Percentiles rank a stretch among this genome's conserved stretches.
Conservation (phyloP, 2,888 invertebrate species). For the Ochropleura plecta region DNA sequence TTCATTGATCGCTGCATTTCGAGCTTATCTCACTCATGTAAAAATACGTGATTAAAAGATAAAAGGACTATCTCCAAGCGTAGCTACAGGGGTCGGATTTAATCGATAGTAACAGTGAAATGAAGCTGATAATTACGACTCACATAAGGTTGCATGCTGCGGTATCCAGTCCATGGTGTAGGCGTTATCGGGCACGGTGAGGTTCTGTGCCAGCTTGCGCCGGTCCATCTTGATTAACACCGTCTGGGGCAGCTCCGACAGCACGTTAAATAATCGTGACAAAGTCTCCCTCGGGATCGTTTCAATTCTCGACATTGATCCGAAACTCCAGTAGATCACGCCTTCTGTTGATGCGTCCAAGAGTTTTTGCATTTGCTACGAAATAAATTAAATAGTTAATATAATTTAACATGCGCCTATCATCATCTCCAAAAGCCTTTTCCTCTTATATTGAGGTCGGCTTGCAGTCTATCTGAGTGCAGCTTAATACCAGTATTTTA, state of each 20-base stretch:
- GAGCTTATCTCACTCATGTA: slow-evolving; percentile 23
- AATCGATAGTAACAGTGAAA: slow-evolving; percentile 19
- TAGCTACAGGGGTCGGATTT: slow-evolving; percentile 27
- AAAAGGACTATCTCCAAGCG: slow-evolving; percentile 29
- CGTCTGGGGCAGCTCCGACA: slow-evolving; percentile 88
- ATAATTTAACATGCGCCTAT: neutral
- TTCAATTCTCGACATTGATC: slow-evolving; percentile 90
- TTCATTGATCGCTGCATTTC: slow-evolving; percentile 40
- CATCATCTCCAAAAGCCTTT: too few relatives aligned
- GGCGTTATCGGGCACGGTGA: slow-evolving; percentile 87
- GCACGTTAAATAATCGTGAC: slow-evolving; percentile 86
- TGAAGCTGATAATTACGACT: slow-evolving; percentile 66
- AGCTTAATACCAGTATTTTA: too few relatives aligned
- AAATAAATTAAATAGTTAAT: slow-evolving; percentile 33
- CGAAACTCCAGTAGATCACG: slow-evolving; percentile 91
- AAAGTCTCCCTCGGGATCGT: slow-evolving; percentile 87
- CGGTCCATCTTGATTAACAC: slow-evolving; percentile 90
- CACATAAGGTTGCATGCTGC: slow-evolving; percentile 89
- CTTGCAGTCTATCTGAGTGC: too few relatives aligned
- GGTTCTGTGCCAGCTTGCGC: slow-evolving; percentile 83
- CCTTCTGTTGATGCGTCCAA: slow-evolving; percentile 87
- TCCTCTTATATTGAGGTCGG: too few relatives aligned
- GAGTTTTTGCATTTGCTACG: slow-evolving; percentile 83
- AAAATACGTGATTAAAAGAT: slow-evolving; percentile 38
- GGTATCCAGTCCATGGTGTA: slow-evolving; percentile 90